These are phyloP conservation scores for Cacatua alba DNA, from an alignment of 2,113 vertebrate genomes.

Conservation along the genomic window DNA sequence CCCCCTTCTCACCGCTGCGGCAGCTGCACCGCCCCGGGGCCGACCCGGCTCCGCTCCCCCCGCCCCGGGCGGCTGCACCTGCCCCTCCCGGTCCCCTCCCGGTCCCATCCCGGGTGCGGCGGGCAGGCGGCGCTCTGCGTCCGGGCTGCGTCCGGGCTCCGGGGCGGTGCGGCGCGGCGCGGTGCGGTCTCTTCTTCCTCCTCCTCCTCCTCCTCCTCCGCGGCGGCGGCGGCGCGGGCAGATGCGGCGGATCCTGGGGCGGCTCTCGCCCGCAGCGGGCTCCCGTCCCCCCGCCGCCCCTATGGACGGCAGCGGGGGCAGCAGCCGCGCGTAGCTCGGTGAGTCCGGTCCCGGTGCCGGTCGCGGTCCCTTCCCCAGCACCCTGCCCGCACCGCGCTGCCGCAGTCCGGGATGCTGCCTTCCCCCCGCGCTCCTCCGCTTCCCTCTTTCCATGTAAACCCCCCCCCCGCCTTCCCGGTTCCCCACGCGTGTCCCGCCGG, in stretches of 20 bases:
- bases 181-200: background rate
- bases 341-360: background rate
- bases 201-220: background rate
- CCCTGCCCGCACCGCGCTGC: background rate
- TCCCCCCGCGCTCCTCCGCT: background rate
- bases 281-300: constrained; percentile 28
- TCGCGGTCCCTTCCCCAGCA: background rate
- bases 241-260: constrained; percentile 5
- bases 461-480: fast-evolving
- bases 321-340: constrained; percentile 2
- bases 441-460: background rate
- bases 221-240: background rate
- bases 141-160: background rate
- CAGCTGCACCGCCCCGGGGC: background rate
- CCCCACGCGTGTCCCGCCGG: background rate
- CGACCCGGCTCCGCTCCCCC: background rate
- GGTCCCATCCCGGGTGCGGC: background rate
- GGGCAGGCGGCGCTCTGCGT: constrained; percentile 61
- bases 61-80: background rate
- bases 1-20: background rate
- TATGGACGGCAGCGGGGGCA: constrained; percentile 43
- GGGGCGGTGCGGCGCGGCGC: background rate
- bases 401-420: background rate
- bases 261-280: constrained; percentile 27
- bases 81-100: background rate